phyloP scores from a whole-genome alignment of 2,113 vertebrate genomes.

The Campylomormyrus tamandua region DNA sequence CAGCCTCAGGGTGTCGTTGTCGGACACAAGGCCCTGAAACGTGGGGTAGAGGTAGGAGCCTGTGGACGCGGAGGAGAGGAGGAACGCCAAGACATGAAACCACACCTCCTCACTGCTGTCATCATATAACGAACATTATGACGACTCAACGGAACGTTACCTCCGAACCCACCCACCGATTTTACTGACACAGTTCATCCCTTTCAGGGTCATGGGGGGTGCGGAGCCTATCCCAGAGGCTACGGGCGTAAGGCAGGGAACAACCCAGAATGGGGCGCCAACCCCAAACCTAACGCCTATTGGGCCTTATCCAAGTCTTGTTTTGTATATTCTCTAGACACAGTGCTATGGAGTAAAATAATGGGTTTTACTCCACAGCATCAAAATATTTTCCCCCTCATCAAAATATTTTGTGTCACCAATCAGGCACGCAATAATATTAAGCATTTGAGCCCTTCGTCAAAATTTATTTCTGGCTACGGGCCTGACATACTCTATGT shows the following conservation, averaged over 20 bases:
- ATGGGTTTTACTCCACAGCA: neutral
- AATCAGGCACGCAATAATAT: neutral
- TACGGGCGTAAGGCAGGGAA: no score
- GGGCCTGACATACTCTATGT: neutral
- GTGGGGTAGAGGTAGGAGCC: conserved; percentile 68
- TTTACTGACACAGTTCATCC: no score
- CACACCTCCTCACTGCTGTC: neutral
- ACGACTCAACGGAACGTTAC: neutral
- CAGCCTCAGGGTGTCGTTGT: conserved; percentile 70
- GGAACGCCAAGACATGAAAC: neutral
- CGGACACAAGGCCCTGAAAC: conserved; percentile 75
- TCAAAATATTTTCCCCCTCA: neutral
- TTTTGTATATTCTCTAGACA: neutral
- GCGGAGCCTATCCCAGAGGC: no score
- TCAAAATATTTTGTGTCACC: neutral
- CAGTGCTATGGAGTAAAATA: neutral
- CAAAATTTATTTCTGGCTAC: neutral
- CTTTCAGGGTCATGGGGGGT: no score
- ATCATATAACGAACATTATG: neutral
- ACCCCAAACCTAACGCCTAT: neutral
- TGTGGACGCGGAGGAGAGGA: conserved; percentile 32
- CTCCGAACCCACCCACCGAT: neutral
- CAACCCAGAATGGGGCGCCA: no score
- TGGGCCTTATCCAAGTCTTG: neutral
- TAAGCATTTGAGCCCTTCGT: neutral